A percentile compares a stretch with the other conserved stretches of the same genome.
These are phyloP conservation scores for Nycticryphes semicollaris DNA, from an alignment of 2,113 vertebrate genomes.

Conservation along the genomic window DNA sequence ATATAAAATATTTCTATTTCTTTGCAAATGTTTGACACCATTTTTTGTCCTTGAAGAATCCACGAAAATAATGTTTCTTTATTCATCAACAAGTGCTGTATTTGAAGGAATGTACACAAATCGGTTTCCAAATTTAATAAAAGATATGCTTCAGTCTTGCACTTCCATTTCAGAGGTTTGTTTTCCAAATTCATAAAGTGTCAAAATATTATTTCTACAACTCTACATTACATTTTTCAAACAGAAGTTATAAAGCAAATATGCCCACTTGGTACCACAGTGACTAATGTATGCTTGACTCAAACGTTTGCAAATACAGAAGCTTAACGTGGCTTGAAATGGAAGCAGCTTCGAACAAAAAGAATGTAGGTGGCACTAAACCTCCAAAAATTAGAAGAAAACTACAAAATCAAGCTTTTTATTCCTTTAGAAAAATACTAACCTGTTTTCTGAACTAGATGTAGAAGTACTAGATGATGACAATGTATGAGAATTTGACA, in stretches of 20 bases:
- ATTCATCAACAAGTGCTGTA: neutral
- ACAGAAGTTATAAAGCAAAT: neutral
- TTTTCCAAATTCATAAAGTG: neutral
- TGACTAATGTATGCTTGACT: neutral
- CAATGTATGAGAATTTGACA: slow-evolving; percentile 89
- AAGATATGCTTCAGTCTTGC: neutral
- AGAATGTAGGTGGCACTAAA: slow-evolving; percentile 22
- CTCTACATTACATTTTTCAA: neutral
- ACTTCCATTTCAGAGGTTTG: neutral
- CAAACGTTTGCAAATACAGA: neutral
- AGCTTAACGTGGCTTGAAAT: neutral
- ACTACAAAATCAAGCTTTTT: slow-evolving; percentile 34
- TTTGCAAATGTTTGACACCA: neutral
- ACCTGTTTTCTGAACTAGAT: slow-evolving; percentile 92
- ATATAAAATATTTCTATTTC: neutral
- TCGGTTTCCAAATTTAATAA: neutral
- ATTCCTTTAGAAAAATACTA: slow-evolving; percentile 66
- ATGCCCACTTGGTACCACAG: neutral
- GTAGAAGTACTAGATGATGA: slow-evolving; percentile 86
- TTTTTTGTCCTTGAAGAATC: neutral
- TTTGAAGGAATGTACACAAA: neutral
- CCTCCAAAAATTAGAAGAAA: neutral
- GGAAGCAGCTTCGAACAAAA: slow-evolving; percentile 38
- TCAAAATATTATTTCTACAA: neutral
- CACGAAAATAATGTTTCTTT: neutral